Percentiles rank a stretch among this genome's conserved stretches.
Evolutionary conservation across 2,113 vertebrate species (phyloP).

Genomic region (Triplophysa rosa): DNA sequence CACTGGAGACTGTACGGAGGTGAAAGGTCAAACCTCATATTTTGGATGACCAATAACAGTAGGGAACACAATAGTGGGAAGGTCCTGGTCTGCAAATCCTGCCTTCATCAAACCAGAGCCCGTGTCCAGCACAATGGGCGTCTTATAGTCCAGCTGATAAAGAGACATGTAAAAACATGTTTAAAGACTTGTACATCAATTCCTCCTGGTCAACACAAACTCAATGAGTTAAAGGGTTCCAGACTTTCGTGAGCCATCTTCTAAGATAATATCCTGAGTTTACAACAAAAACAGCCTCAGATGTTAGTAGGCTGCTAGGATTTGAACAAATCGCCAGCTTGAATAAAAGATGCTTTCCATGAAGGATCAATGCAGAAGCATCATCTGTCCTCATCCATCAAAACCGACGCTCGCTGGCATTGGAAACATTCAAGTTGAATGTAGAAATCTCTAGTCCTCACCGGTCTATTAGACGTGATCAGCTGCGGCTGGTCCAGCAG

Average conservation of each 20-base stretch:
- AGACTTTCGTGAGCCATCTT: too few relatives aligned
- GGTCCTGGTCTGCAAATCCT: slow-evolving; percentile 73
- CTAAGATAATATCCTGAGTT: too few relatives aligned
- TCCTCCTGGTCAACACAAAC: background rate
- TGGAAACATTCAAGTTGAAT: too few relatives aligned
- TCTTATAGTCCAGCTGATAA: slow-evolving; percentile 65
- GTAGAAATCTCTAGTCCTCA: background rate
- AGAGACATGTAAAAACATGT: background rate
- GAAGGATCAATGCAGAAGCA: too few relatives aligned
- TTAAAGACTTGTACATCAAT: background rate
- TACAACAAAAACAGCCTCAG: too few relatives aligned
- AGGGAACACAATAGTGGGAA: slow-evolving; percentile 68
- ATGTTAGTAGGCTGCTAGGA: too few relatives aligned
- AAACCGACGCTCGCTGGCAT: too few relatives aligned
- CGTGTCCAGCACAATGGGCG: slow-evolving; percentile 71
- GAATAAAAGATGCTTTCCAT: too few relatives aligned
- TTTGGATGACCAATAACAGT: slow-evolving; percentile 75
- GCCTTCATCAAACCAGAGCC: slow-evolving; percentile 78
- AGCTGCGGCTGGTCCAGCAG: slow-evolving; percentile 35
- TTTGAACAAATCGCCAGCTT: too few relatives aligned
- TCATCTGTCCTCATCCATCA: too few relatives aligned
- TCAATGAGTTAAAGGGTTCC: background rate
- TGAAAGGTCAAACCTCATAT: slow-evolving; percentile 67
- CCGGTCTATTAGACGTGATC: slow-evolving; percentile 38
- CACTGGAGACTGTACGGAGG: background rate